Conservation (phyloP, 2,113 vertebrate species). For the Peromyscus leucopus region DNA sequence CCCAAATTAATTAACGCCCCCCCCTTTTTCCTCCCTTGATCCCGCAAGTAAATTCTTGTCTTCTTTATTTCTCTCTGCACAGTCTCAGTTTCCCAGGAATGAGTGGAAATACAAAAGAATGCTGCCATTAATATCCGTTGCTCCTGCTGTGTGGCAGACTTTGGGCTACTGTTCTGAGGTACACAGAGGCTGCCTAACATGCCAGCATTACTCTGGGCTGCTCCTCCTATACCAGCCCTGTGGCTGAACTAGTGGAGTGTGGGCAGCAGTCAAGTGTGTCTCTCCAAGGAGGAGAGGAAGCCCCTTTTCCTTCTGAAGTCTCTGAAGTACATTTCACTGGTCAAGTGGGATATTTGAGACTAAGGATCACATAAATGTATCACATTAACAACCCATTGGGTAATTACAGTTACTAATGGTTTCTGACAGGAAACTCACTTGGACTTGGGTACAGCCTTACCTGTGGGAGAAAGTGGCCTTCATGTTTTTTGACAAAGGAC, state of each 20-base stretch:
- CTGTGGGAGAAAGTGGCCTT: background rate
- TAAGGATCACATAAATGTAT: background rate
- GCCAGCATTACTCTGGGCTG: accelerated
- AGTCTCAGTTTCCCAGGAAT: background rate
- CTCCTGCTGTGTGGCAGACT: background rate
- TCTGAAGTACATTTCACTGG: background rate
- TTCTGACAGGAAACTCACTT: background rate
- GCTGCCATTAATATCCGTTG: background rate
- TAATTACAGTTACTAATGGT: background rate
- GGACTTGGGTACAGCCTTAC: background rate
- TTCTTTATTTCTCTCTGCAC: background rate
- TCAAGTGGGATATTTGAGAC: background rate
- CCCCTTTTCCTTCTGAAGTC: background rate
- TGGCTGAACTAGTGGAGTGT: background rate
- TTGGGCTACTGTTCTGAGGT: background rate
- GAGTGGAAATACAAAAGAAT: background rate
- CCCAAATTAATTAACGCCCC: background rate
- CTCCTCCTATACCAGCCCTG: background rate
- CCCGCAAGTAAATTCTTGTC: background rate
- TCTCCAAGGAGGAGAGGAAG: background rate
- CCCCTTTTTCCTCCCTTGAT: background rate
- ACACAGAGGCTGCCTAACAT: background rate
- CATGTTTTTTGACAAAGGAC: background rate
- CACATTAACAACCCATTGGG: background rate
- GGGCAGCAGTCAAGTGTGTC: background rate